Percentiles rank a stretch among this genome's conserved stretches.
Evolutionary conservation across 2,797 vertebrate species (phyloP).

Genomic region (Gymnocypris eckloni): DNA sequence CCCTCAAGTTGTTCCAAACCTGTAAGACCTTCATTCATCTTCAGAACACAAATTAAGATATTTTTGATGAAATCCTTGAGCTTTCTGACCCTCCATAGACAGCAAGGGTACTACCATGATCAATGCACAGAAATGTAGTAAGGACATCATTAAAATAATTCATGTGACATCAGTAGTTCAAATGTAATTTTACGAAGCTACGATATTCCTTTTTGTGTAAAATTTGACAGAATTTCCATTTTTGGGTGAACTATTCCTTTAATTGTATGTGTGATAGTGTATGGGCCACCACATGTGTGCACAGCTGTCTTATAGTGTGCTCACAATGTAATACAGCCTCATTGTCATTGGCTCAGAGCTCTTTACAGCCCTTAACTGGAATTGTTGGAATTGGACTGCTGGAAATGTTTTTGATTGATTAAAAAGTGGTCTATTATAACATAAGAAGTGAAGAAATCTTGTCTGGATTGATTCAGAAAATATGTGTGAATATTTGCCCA

Average conservation of each 20-base stretch:
- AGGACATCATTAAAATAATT: background rate
- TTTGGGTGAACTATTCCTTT: too few species aligned
- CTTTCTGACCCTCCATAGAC: background rate
- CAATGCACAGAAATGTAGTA: background rate
- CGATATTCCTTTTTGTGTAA: too few species aligned
- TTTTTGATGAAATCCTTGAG: too few species aligned
- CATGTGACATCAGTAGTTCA: background rate
- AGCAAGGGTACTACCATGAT: background rate
- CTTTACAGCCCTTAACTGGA: background rate
- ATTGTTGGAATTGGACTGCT: too few species aligned
- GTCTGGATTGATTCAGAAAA: background rate
- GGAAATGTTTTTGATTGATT: background rate
- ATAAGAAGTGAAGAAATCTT: background rate
- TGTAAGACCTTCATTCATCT: background rate
- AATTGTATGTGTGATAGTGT: background rate
- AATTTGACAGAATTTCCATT: too few species aligned
- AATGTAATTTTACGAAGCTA: too few species aligned
- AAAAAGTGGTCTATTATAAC: background rate
- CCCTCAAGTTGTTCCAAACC: background rate
- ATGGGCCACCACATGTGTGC: background rate
- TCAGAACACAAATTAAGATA: background rate
- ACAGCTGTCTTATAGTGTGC: background rate
- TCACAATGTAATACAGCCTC: background rate
- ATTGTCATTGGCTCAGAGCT: background rate
- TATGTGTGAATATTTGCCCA: constrained; percentile 45